Evolutionary conservation across 2,888 invertebrate species (phyloP), one percentile per base, ranked within the genome.

Genomic region (Tortrix viridana): DNA sequence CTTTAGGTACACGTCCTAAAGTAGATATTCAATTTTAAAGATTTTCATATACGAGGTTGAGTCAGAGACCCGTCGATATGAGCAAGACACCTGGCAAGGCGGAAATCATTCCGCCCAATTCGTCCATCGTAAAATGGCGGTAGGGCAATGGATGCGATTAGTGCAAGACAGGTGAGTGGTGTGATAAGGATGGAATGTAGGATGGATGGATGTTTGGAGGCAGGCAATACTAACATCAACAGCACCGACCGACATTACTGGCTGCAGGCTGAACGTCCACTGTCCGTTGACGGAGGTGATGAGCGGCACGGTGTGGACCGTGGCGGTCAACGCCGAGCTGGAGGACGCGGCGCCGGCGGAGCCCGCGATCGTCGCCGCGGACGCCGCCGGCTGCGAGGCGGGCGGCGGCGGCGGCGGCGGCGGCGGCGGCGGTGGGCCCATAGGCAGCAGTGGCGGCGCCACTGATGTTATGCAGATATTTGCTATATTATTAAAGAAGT

Each of bases 281-380:
- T 92, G 91, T 7, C 92, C 92, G 46, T 92, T 92, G 62, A 92
- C 85, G 0, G 90, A 86, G 0, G 90, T 89, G 68, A 92, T 84
- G 48, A 91, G 69, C 1, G 91, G 92, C 66, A 91, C 85, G 0
- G 89, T 89, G 65, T 89, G 89, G 1, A 90, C 86, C 0, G 80
- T 80, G 1, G 86, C 74, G 37, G 82, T 74, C 57, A 82, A 76
- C 32, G 32, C 32, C 32, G 32, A 32, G 32, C 32, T 44, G 7
- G 38, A 37, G 16, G 37, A 19, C 9, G 49, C 60, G 67, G 48
- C 32, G 59, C 67, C 20, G 55, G 54, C 23, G 44, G 59, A 22
- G 23, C 63, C 16, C 9, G 58, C 18, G 4, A 66, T 23, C 12
- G 72, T 48, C 14, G 67, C 20, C 0, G 65, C n/a, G 2, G 23